Evolutionary conservation across 2,113 vertebrate species (phyloP).

Genomic region (Oryzias javanicus): DNA sequence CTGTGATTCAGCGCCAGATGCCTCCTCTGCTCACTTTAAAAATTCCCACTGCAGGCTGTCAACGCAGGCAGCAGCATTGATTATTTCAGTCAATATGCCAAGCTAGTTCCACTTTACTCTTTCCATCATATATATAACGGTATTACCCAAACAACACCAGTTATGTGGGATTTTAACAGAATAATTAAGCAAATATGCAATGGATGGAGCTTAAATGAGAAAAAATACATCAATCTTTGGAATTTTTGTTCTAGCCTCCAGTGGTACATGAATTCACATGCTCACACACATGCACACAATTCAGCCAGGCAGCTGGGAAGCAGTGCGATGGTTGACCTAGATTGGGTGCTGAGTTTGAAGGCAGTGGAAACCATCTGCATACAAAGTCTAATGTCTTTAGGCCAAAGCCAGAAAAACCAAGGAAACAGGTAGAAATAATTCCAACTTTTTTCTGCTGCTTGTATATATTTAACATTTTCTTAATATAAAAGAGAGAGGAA

Average conservation of each 20-base stretch:
- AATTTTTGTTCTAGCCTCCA: conserved; percentile 43
- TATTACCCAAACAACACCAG: conserved; percentile 33
- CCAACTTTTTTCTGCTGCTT: conserved; percentile 29
- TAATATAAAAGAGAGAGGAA: no score
- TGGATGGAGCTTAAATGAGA: conserved; percentile 15
- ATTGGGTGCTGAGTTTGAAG: conserved; percentile 64
- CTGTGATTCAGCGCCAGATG: conserved; percentile 49
- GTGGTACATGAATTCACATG: conserved; percentile 23
- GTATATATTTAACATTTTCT: neutral
- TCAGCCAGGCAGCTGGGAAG: conserved; percentile 55
- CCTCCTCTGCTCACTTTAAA: conserved; percentile 49
- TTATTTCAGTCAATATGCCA: conserved; percentile 58
- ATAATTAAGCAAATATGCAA: conserved; percentile 28
- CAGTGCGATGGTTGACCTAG: conserved; percentile 69
- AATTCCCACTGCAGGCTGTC: conserved; percentile 36
- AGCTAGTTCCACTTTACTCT: conserved; percentile 41
- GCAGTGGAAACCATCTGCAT: conserved; percentile 63
- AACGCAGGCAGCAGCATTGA: conserved; percentile 57
- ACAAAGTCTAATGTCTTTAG: conserved; percentile 61
- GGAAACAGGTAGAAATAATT: conserved; percentile 32
- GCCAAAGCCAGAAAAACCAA: conserved; percentile 27
- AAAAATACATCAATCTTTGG: conserved; percentile 24
- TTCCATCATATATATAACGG: conserved; percentile 30
- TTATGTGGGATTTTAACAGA: conserved; percentile 17
- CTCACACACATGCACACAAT: conserved; percentile 23